These are phyloP conservation scores for Pogonognathellus flavescens DNA, from an alignment of 1,140 invertebrate species.

Conservation along the genomic window DNA sequence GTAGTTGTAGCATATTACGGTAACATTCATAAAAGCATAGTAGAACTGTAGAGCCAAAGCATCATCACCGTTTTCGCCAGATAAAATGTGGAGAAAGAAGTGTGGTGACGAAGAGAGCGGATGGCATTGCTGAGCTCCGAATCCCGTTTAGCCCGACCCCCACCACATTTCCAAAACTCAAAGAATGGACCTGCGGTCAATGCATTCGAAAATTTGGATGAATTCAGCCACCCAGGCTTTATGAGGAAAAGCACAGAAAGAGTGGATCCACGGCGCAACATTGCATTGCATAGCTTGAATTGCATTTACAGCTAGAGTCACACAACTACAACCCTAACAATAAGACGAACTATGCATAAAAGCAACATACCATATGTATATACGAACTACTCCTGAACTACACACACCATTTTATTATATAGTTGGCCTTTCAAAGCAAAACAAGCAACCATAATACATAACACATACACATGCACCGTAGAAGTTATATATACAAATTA, in stretches of 20 bases:
- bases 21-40: neutral
- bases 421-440: neutral
- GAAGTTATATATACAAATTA: too few species aligned
- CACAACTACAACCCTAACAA: neutral
- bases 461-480: too few species aligned
- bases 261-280: constrained; percentile 20
- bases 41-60: too few species aligned
- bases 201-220: constrained; percentile 56
- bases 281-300: constrained; percentile 15
- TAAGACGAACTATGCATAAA: too few species aligned
- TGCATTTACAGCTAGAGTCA: neutral
- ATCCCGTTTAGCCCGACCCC: constrained; percentile 52
- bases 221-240: constrained; percentile 24
- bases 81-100: too few species aligned
- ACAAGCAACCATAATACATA: too few species aligned
- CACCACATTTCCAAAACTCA: constrained; percentile 48
- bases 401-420: neutral
- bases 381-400: neutral
- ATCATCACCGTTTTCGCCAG: too few species aligned
- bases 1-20: neutral
- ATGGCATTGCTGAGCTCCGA: constrained; percentile 28
- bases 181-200: constrained; percentile 55
- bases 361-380: too few species aligned
- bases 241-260: constrained; percentile 19
- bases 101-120: neutral